These are phyloP conservation scores for Albula glossodonta DNA, from an alignment of 2,113 vertebrate genomes.

Conservation along the genomic window DNA sequence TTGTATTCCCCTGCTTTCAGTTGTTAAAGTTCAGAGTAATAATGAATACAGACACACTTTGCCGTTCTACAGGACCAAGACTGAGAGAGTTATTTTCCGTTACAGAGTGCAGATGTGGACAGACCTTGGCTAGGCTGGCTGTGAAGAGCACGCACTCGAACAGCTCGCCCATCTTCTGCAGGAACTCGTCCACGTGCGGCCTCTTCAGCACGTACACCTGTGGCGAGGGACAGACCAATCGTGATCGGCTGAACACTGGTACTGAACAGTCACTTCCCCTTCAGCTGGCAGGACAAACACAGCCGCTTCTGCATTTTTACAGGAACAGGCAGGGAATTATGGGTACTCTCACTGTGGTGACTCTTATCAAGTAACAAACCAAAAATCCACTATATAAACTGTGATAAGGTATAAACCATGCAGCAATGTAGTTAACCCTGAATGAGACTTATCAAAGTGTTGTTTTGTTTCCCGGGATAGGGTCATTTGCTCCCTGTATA, in stretches of 20 bases:
- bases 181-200: constrained; percentile 94
- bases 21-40: no score
- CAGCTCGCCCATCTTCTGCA: constrained; percentile 96
- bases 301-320: no score
- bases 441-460: no score
- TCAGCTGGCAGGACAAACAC: background rate
- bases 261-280: background rate
- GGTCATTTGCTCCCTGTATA: no score
- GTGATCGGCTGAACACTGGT: background rate
- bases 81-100: background rate
- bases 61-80: background rate
- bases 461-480: background rate
- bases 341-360: no score
- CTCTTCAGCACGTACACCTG: constrained; percentile 98
- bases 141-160: constrained; percentile 99
- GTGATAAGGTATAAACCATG: no score
- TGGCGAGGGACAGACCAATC: background rate
- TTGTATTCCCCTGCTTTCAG: no score
- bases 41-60: no score
- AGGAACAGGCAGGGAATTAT: no score
- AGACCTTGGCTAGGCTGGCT: constrained; percentile 95
- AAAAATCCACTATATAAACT: no score
- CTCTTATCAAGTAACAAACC: no score
- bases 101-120: constrained; percentile 35
- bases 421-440: no score